A percentile compares a stretch with the other conserved stretches of the same genome.
These are phyloP conservation scores for Napeogenes inachia DNA, from an alignment of 2,888 invertebrate species.

Conservation along the genomic window DNA sequence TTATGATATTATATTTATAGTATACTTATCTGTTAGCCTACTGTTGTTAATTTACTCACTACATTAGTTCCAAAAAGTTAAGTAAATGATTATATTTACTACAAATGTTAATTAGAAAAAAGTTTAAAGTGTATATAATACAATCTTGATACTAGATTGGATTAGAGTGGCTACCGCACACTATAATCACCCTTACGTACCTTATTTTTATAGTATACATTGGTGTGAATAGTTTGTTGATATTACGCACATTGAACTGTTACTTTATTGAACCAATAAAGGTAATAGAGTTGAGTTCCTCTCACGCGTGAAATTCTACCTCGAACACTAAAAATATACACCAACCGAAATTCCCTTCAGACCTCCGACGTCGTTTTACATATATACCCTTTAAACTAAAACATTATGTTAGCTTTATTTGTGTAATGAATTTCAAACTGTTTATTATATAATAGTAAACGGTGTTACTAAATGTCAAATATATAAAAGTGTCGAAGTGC, in stretches of 20 bases:
- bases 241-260: conserved; percentile 14
- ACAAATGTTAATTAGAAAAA: too few relatives aligned
- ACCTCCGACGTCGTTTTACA: background rate
- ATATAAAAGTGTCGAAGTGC: too few relatives aligned
- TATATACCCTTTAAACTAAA: background rate
- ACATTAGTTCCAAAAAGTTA: too few relatives aligned
- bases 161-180: background rate
- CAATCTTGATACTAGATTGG: too few relatives aligned
- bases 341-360: background rate
- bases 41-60: too few relatives aligned
- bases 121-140: background rate
- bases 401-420: too few relatives aligned
- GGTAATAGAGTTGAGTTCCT: conserved; percentile 15
- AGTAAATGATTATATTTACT: too few relatives aligned
- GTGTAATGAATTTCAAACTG: too few relatives aligned
- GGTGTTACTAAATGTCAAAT: too few relatives aligned
- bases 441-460: too few relatives aligned
- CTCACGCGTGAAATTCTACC: conserved; percentile 16
- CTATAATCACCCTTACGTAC: background rate
- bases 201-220: conserved; percentile 8
- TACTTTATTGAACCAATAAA: conserved; percentile 19
- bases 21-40: too few relatives aligned
- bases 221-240: conserved; percentile 1
- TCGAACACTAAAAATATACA: conserved; percentile 10
- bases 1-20: too few relatives aligned